A percentile compares a stretch with the other conserved stretches of the same genome.
phyloP scores from a whole-genome alignment of 1,140 invertebrate genomes.

The Bombus pyrosoma region DNA sequence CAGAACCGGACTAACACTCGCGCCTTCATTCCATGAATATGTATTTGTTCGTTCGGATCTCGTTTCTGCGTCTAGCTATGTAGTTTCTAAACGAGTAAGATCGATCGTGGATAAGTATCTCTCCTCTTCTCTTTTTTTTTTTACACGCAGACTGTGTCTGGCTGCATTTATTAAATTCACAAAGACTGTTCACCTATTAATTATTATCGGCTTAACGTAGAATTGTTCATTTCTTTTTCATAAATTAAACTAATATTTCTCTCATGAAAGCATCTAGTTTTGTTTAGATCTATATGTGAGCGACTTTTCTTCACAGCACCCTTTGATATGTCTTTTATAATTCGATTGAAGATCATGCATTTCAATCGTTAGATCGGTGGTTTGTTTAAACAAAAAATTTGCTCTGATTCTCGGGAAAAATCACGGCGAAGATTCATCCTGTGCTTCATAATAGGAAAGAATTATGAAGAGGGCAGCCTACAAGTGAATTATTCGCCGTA shows the following conservation, averaged over 20 bases:
- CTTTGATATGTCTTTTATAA: background rate
- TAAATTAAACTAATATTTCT: constrained; percentile 34
- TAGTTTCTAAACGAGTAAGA: constrained; percentile 19
- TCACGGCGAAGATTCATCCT: constrained; percentile 14
- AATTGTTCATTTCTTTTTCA: constrained; percentile 24
- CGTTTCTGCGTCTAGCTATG: constrained; percentile 19
- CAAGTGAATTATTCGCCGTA: constrained; percentile 24
- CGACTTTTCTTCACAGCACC: background rate
- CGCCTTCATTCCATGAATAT: constrained; percentile 5
- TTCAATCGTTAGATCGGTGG: background rate
- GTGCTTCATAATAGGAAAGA: constrained; percentile 7
- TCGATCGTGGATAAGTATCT: constrained; percentile 34
- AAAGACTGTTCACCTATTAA: constrained; percentile 55
- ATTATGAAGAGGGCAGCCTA: constrained; percentile 1
- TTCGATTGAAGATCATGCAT: background rate
- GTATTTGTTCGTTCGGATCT: constrained; percentile 4
- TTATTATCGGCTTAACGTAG: constrained; percentile 32
- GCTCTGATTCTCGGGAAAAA: background rate
- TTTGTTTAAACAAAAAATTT: too few relatives aligned
- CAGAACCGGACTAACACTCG: constrained; percentile 29
- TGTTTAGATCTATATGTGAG: constrained; percentile 19
- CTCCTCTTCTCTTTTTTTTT: background rate
- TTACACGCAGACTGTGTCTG: constrained; percentile 19
- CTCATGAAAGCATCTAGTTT: background rate
- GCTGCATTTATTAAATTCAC: constrained; percentile 39